Base-by-base conservation (phyloP, 2,797 vertebrate genomes). In the Erithacus rubecula region DNA sequence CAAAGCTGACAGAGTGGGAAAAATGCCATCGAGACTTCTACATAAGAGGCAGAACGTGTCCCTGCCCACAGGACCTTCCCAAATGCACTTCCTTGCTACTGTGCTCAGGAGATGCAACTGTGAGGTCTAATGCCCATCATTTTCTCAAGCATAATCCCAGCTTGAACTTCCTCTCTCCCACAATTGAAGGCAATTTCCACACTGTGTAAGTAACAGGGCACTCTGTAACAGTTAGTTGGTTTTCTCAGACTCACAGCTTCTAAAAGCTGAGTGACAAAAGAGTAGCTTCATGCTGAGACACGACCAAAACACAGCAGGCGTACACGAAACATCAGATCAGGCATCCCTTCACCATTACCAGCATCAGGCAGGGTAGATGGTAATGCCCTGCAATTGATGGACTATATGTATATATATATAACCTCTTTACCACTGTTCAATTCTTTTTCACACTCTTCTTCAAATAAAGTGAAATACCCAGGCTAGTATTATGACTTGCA, bases 11-110 rank as follows among this genome's bases (percentile, higher is more conserved):
- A 44, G 24, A 51, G 30, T 8, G 4, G 14, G 27, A 10, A 23
- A 68, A 64, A 55, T 18, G 37, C 29, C n/a, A 67, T 29, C 10
- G 32, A 59, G 15, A 37, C 8, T 49, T 44, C 36, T 44, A 7
- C 2, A 0, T 46, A 62, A 37, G 20, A 1, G 3, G 74, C 0
- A 67, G 39, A 37, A 86, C 5, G 14, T 36, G 39, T 22, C 34
- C 36, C 17, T 49, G 72, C 30, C 32, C 68, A 44, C 8, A 58
- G 39, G 29, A 59, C n/a, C 12, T 87, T 70, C 17, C 32, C 56
- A 65, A 84, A 74, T 0, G 1, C 26, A 32, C 4, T 55, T 87
- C 29, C 32, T 70, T 62, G n/a, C 32, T 62, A 26, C 24, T 56
- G 7, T 30, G 23, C 36, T 87, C 46, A 60, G 69, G 12, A 72